Conservation (phyloP, 1,140 invertebrate species). For the Mizuhopecten yessoensis region DNA sequence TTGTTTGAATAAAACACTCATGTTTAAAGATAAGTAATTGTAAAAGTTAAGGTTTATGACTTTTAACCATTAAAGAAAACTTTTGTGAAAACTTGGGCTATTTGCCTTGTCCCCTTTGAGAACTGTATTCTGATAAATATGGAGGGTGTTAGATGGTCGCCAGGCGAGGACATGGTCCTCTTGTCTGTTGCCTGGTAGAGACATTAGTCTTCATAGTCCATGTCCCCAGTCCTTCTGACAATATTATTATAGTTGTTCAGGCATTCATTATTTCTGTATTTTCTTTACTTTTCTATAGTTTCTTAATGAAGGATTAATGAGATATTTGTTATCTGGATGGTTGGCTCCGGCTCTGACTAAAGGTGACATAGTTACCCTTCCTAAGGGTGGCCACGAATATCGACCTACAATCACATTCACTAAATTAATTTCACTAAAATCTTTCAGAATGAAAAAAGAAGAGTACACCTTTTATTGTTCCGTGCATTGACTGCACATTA, state of each 20-base stretch:
- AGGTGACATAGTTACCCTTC: not conserved
- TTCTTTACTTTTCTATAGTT: constrained; percentile 11
- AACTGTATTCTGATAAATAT: not conserved
- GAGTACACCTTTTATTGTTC: not conserved
- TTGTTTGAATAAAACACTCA: constrained; percentile 9
- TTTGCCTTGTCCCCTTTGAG: not conserved
- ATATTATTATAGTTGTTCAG: not conserved
- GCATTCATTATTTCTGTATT: not conserved
- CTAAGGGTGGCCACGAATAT: not conserved
- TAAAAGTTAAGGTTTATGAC: not conserved
- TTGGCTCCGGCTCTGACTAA: not conserved
- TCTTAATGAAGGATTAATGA: not conserved
- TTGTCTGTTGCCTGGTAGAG: not conserved
- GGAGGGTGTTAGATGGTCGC: too few species aligned
- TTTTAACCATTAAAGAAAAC: constrained; percentile 15
- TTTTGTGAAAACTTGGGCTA: not conserved
- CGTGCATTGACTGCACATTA: not conserved
- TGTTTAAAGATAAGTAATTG: not conserved
- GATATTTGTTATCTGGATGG: not conserved
- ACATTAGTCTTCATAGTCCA: too few species aligned
- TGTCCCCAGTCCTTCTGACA: not conserved
- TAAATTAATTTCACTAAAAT: not conserved
- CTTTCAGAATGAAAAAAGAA: not conserved
- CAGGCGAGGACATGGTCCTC: not conserved
- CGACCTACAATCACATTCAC: not conserved